Base-by-base conservation (phyloP, 2,113 vertebrate species). In the Lasiurus cinereus region DNA sequence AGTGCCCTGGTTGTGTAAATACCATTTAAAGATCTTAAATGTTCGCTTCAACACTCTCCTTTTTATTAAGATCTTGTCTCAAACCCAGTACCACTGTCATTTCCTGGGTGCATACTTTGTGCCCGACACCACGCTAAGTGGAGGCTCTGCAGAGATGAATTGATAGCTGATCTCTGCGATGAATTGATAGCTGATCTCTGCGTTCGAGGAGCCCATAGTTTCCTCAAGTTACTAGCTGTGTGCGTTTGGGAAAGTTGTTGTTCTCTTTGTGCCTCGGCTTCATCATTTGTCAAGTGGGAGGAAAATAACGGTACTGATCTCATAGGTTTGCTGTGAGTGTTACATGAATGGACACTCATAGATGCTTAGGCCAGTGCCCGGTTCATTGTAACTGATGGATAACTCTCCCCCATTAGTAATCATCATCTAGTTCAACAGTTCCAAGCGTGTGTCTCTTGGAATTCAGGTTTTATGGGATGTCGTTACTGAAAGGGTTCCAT, bases 11-110 rank as follows among this genome's bases (percentile, higher is more conserved):
- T 46, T 91, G 56, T 70, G 80, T 56, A 94, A 94, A 89, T 95
- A 89, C 18, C 12, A 77, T 22, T 69, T 46, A 59, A 88, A 91
- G 78, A 52, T 89, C 66, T 96, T 83, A 93, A 83, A 87, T 80
- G 22, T 62, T 67, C 87, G 91, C 29, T 56, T 92, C 69, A 52
- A 69, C 16, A 76, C 3, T 85, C 33, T 92, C 19, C 62, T 84
- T 93, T 91, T 91, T 93, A 93, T 78, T 88, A 92, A 79, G 69
- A 24, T 64, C 27, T 77, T 67, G 56, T 92, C 19, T 95, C 16
- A 52, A 83, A 69, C 59, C 59, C 39, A 91, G 50, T 83, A 90
- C 62, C 94, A 36, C 9, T 91, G 62, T 70, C n/a, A 22, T 83
- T 94, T 93, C 24, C 72, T 72, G 70, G 74, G 64, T 64, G 0